phyloP scores from a whole-genome alignment of 2,888 invertebrate species.

The Leptopilina drosophilae region DNA sequence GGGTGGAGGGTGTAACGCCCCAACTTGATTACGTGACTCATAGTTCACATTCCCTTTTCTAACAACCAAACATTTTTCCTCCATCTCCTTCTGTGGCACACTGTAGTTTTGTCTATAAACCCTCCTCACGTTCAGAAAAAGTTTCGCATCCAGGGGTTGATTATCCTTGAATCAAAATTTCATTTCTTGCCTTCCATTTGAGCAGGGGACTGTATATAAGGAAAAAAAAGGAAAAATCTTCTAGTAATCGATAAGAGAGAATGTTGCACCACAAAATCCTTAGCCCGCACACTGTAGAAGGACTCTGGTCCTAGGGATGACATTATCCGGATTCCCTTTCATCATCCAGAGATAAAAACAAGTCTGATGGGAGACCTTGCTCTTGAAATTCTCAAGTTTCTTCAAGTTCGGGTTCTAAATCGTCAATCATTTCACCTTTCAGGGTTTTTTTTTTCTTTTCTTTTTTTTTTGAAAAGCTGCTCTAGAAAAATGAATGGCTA shows the following conservation, averaged over 20 bases:
- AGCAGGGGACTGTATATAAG: no score
- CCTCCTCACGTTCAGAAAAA: neutral
- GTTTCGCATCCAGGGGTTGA: neutral
- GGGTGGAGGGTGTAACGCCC: conserved; percentile 55
- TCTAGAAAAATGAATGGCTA: no score
- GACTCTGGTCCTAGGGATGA: neutral
- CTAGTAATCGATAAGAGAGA: conserved; percentile 25
- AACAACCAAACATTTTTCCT: conserved; percentile 16
- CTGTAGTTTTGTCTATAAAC: neutral
- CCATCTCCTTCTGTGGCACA: neutral
- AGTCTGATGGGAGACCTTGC: conserved; percentile 11
- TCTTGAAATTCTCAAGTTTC: conserved; percentile 4
- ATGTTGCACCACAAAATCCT: neutral
- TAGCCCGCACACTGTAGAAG: neutral
- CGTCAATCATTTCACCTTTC: no score
- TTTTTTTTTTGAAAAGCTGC: no score
- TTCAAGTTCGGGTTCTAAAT: neutral
- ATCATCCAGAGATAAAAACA: conserved; percentile 19
- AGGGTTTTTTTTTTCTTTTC: no score
- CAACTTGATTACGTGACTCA: conserved; percentile 58
- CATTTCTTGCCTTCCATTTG: neutral
- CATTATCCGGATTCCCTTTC: conserved; percentile 9
- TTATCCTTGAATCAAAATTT: conserved; percentile 23
- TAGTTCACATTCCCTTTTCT: conserved; percentile 45
- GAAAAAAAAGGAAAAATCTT: no score